Conservation (phyloP, 2,888 invertebrate species). For the Watsonalla binaria region DNA sequence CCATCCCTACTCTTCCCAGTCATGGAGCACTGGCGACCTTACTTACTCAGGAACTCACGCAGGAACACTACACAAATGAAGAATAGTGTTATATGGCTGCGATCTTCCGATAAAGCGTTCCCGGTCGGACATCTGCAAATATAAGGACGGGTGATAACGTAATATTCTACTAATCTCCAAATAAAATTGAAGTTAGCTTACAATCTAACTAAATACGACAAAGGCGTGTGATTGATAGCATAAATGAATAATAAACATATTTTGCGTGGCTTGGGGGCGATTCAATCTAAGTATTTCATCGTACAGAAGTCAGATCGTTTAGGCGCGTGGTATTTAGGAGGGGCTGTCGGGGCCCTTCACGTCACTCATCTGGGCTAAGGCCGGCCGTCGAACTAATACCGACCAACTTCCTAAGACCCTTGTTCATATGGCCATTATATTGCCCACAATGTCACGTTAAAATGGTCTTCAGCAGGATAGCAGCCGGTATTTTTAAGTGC, state of each 20-base stretch:
- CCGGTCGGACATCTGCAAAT: no score
- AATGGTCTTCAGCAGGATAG: conserved; percentile 30
- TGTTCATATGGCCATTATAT: conserved; percentile 12
- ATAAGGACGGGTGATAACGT: no score
- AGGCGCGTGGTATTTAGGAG: conserved; percentile 41
- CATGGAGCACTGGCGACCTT: no score
- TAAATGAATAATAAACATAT: not conserved
- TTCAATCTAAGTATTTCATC: conserved; percentile 37
- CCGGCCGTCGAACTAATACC: conserved; percentile 58
- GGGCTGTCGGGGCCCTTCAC: conserved; percentile 61
- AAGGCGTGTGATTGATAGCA: no score
- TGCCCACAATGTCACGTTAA: conserved; percentile 23
- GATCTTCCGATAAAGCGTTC: no score
- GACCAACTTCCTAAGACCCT: conserved; percentile 20
- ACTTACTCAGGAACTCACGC: no score
- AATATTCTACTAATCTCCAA: no score
- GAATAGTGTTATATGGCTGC: no score
- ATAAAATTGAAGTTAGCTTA: no score
- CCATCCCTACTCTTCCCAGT: no score
- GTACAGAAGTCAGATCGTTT: conserved; percentile 40
- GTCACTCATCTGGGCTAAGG: conserved; percentile 72
- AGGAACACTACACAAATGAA: no score
- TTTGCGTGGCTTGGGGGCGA: conserved; percentile 9
- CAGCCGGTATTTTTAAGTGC: conserved; percentile 38
- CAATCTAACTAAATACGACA: no score